Percentiles rank a stretch among this genome's conserved stretches.
phyloP scores from a whole-genome alignment of 2,113 vertebrate species.

The Eulemur macaco region DNA sequence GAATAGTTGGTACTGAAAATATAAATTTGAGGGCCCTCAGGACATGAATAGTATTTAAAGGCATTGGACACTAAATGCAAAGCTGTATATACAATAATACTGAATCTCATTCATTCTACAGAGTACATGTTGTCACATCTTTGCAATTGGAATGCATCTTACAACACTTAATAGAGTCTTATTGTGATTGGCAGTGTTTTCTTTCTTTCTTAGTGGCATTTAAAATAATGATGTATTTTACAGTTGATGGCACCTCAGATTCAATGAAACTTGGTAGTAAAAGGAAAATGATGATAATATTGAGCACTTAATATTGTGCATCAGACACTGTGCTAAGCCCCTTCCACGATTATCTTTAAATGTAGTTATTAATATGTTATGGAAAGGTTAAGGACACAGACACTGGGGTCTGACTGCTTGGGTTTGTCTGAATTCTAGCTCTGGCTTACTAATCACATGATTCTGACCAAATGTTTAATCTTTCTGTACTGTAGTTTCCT shows the following conservation, averaged over 20 bases:
- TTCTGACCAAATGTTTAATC: constrained; percentile 6
- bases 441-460: not conserved
- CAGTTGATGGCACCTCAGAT: not conserved
- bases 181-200: constrained; percentile 26
- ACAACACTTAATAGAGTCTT: constrained; percentile 3
- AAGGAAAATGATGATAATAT: not conserved
- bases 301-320: not conserved
- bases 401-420: not conserved
- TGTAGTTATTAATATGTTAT: not conserved
- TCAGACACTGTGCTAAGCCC: not conserved
- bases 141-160: constrained; percentile 29
- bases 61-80: not conserved
- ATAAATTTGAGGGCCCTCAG: not conserved
- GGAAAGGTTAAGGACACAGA: constrained; percentile 2
- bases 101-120: not conserved
- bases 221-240: constrained; percentile 39
- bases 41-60: not conserved
- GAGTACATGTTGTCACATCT: constrained; percentile 32
- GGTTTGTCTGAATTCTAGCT: constrained; percentile 43
- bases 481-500: not conserved
- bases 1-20: not conserved
- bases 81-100: not conserved
- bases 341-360: constrained; percentile 25
- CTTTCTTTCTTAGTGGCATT: constrained; percentile 12
- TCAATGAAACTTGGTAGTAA: not conserved